phyloP scores from a whole-genome alignment of 1,140 invertebrate genomes.

The Colletes gigas region DNA sequence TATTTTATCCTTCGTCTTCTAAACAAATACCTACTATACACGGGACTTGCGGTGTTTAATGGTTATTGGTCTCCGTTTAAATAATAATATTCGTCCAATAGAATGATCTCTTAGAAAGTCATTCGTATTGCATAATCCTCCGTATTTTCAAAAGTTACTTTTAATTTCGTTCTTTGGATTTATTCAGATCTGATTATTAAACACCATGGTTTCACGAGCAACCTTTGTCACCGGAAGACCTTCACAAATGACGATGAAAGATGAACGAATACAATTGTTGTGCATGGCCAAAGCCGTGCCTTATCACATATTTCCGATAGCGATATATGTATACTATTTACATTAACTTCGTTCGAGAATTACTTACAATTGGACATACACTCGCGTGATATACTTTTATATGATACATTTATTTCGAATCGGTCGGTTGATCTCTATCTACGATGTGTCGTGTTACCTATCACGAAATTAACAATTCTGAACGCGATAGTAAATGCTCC shows the following conservation, averaged over 20 bases:
- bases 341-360: conserved; percentile 61
- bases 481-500: conserved; percentile 17
- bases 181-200: not conserved
- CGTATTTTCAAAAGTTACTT: not conserved
- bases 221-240: conserved; percentile 20
- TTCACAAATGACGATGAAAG: conserved; percentile 70
- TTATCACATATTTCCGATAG: conserved; percentile 75
- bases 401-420: conserved; percentile 41
- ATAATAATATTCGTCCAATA: not conserved
- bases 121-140: not conserved
- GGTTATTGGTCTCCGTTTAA: conserved; percentile 6
- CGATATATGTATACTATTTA: conserved; percentile 59
- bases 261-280: conserved; percentile 73
- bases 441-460: not conserved
- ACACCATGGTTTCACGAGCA: not conserved
- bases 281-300: conserved; percentile 77
- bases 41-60: not conserved
- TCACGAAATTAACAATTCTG: conserved; percentile 3
- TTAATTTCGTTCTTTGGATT: not conserved
- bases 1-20: conserved; percentile 2
- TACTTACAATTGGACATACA: conserved; percentile 58
- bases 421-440: not conserved
- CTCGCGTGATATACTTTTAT: conserved; percentile 20
- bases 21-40: not conserved
- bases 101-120: conserved; percentile 4